Conservation (phyloP, 2,797 vertebrate species). For the Galaxias olidus region DNA sequence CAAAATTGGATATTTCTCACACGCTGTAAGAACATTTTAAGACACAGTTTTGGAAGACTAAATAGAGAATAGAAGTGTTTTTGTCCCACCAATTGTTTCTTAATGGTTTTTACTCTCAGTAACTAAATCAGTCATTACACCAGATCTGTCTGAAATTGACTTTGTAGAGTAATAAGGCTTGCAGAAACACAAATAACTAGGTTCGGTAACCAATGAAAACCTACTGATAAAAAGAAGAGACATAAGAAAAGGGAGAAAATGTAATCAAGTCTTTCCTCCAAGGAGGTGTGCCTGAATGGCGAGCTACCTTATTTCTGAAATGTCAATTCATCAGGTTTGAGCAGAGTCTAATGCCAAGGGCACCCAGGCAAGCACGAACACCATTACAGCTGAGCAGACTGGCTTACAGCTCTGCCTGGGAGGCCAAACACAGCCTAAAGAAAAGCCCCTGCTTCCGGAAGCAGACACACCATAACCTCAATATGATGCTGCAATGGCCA, state of each 20-base stretch:
- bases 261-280: slow-evolving; percentile 42
- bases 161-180: slow-evolving; percentile 13
- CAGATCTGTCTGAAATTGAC: slow-evolving; percentile 8
- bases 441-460: slow-evolving; percentile 36
- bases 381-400: slow-evolving; percentile 63
- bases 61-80: neutral
- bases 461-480: slow-evolving; percentile 44
- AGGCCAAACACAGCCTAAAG: slow-evolving; percentile 50
- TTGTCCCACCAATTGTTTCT: slow-evolving; percentile 6
- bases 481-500: slow-evolving; percentile 7
- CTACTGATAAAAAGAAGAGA: slow-evolving; percentile 12
- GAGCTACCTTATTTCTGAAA: slow-evolving; percentile 63
- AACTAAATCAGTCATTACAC: too few species aligned
- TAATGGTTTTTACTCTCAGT: slow-evolving; percentile 5
- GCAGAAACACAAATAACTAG: slow-evolving; percentile 14
- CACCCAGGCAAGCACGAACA: slow-evolving; percentile 67
- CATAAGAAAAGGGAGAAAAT: slow-evolving; percentile 26
- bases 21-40: too few species aligned
- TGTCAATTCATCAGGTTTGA: slow-evolving; percentile 58
- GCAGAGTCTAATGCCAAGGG: slow-evolving; percentile 64
- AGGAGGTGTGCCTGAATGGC: slow-evolving; percentile 52
- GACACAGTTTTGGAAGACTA: too few species aligned
- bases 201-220: slow-evolving; percentile 36
- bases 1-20: neutral
- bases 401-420: slow-evolving; percentile 40